Conservation (phyloP, 2,797 vertebrate genomes). For the Enteromius argenteus region DNA sequence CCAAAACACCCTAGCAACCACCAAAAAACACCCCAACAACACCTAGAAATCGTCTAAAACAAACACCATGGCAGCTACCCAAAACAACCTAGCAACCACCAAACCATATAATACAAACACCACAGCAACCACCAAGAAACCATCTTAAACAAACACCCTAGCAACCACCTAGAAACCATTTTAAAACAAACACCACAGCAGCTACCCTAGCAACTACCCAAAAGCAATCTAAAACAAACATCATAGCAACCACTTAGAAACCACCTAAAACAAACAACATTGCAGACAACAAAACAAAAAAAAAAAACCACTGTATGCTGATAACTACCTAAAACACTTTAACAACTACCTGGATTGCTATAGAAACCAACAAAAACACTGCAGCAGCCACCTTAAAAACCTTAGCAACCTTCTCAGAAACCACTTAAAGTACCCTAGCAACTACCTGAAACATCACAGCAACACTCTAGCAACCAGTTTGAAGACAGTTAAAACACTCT, state of each 20-base stretch:
- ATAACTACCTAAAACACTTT: neutral
- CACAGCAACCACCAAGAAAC: no score
- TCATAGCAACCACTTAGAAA: neutral
- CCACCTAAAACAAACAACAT: neutral
- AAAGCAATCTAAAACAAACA: neutral
- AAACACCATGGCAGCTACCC: no score
- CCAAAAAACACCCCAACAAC: no score
- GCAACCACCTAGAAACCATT: no score
- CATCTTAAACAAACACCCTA: no score
- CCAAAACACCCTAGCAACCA: no score
- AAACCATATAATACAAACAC: no score
- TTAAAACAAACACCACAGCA: no score
- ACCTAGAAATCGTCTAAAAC: no score
- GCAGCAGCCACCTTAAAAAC: neutral
- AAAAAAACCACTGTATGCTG: neutral
- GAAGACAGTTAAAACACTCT: neutral
- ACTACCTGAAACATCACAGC: neutral
- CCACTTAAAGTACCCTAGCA: neutral
- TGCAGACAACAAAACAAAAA: neutral
- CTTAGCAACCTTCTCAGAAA: no score
- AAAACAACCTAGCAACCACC: no score
- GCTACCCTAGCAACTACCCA: neutral
- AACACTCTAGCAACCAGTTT: neutral
- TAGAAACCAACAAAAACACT: neutral
- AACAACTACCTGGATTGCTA: neutral